These are phyloP conservation scores for Orbicella faveolata DNA, from an alignment of 64 coral and sea anemone genomes.

Conservation along the genomic window DNA sequence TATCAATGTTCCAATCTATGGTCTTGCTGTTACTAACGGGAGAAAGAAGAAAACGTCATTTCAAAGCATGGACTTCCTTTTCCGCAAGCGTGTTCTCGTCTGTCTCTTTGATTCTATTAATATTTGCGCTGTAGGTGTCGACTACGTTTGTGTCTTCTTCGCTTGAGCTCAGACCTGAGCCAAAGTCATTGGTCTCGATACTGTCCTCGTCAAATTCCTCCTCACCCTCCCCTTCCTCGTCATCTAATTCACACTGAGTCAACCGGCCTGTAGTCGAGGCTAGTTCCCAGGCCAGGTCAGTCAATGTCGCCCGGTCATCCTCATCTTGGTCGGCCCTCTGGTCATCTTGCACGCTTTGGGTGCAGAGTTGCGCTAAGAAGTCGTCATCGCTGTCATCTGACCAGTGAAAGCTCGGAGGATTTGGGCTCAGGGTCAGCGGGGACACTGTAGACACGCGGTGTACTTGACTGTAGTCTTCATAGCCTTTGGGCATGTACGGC, in stretches of 20 bases:
- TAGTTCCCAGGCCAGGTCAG: conserved; percentile 92
- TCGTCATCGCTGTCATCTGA: conserved; percentile 87
- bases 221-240: conserved; percentile 15
- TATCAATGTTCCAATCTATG: not conserved
- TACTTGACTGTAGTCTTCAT: conserved; percentile 55
- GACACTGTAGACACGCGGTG: conserved; percentile 88
- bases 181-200: conserved; percentile 64
- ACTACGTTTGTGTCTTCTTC: conserved; percentile 14
- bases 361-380: conserved; percentile 28
- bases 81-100: conserved; percentile 3
- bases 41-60: not conserved
- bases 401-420: conserved; percentile 76
- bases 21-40: not conserved
- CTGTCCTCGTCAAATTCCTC: conserved; percentile 65
- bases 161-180: conserved; percentile 38
- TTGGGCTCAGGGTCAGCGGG: conserved; percentile 67
- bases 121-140: not conserved
- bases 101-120: not conserved
- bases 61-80: conserved; percentile 18
- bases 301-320: conserved; percentile 81
- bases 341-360: not conserved
- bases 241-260: conserved; percentile 52
- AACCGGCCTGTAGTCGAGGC: conserved; percentile 84
- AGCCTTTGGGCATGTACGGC: conserved; percentile 53
- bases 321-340: conserved; percentile 71